Conservation (phyloP, 2,888 invertebrate genomes). For the Mythimna albipuncta region DNA sequence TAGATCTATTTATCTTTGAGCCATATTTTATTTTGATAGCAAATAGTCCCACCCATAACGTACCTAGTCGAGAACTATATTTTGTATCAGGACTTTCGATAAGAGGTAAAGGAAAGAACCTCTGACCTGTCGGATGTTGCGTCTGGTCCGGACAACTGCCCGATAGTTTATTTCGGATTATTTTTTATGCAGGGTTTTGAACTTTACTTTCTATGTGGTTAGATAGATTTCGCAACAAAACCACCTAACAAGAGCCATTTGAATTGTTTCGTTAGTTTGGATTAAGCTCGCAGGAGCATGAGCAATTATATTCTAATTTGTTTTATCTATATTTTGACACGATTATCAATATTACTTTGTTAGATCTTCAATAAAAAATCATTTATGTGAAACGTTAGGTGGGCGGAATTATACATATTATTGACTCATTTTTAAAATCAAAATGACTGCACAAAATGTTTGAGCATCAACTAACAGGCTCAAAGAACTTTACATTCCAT, state of each 20-base stretch:
- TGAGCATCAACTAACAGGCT: constrained; percentile 37
- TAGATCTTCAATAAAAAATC: neutral
- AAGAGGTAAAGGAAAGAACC: too few relatives aligned
- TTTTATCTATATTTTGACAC: neutral
- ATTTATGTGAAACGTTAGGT: neutral
- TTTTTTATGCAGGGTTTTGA: too few relatives aligned
- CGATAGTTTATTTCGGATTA: too few relatives aligned
- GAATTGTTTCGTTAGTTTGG: neutral
- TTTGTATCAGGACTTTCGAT: neutral
- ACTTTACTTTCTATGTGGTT: too few relatives aligned
- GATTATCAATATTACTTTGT: too few relatives aligned
- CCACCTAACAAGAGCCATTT: neutral
- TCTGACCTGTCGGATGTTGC: too few relatives aligned
- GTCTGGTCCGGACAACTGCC: too few relatives aligned
- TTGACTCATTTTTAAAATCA: neutral
- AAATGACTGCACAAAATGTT: neutral
- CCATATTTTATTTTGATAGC: neutral
- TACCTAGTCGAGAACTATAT: neutral
- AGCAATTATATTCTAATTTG: neutral
- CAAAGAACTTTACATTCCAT: constrained; percentile 31
- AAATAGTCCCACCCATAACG: neutral
- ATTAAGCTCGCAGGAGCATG: neutral
- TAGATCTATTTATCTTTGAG: constrained; percentile 34
- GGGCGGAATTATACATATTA: neutral
- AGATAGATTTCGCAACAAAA: too few relatives aligned